These are phyloP conservation scores for Elanus axillaris DNA, from an alignment of 2,113 vertebrate genomes.

Conservation along the genomic window DNA sequence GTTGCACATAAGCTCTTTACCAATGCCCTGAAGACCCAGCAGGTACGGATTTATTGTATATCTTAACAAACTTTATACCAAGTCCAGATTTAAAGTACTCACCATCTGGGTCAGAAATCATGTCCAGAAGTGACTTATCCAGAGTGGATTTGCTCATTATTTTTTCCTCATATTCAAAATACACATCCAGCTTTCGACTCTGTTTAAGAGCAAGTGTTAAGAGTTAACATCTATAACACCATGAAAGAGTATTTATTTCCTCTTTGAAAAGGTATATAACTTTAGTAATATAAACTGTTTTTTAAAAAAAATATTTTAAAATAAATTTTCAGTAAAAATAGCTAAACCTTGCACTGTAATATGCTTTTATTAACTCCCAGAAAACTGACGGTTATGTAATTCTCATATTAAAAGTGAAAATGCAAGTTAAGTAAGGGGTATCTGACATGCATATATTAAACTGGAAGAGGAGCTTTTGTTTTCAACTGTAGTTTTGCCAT, in stretches of 20 bases:
- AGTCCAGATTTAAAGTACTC: conserved; percentile 52
- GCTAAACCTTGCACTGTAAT: not conserved
- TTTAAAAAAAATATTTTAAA: not conserved
- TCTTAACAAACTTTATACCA: not conserved
- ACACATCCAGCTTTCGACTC: conserved; percentile 93
- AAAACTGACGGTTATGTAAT: not conserved
- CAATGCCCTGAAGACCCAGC: not conserved
- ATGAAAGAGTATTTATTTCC: not conserved
- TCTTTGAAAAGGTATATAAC: not conserved
- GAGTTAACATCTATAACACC: not conserved
- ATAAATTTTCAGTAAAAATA: not conserved
- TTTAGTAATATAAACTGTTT: not conserved
- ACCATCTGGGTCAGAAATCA: conserved; percentile 98
- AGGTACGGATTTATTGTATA: not conserved
- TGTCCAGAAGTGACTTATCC: conserved; percentile 95
- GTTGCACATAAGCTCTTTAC: not conserved
- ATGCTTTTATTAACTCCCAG: not conserved
- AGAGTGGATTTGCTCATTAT: conserved; percentile 97
- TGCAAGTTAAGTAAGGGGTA: not conserved
- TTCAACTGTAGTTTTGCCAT: not conserved
- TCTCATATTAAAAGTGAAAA: not conserved
- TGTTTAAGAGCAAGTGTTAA: conserved; percentile 67
- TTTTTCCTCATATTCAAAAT: conserved; percentile 98
- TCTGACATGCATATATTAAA: not conserved
- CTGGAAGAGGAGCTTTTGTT: not conserved